Conservation (phyloP, 2,888 invertebrate genomes). For the Ectemnius cavifrons region DNA sequence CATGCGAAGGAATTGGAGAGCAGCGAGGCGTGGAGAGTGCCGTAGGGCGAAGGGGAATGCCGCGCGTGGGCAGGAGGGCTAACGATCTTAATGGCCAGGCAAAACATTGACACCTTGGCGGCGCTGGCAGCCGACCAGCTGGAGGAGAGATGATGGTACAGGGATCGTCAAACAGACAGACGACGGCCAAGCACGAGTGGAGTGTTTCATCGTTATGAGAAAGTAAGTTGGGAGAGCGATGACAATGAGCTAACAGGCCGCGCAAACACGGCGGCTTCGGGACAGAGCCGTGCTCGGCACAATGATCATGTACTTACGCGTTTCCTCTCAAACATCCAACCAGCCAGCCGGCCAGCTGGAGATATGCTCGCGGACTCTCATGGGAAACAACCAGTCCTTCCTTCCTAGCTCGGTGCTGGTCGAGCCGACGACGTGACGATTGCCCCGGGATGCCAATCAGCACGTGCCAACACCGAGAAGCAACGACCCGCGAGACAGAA, state of each 20-base stretch:
- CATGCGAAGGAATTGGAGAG: too few species aligned
- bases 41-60: too few species aligned
- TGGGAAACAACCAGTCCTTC: constrained; percentile 57
- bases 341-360: constrained; percentile 47
- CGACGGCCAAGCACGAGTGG: constrained; percentile 59
- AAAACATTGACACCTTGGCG: constrained; percentile 75
- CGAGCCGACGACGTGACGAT: constrained; percentile 18
- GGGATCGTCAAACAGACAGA: constrained; percentile 69
- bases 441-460: constrained; percentile 24
- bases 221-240: constrained; percentile 72
- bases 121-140: constrained; percentile 58
- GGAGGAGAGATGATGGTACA: constrained; percentile 54
- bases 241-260: constrained; percentile 76
- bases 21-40: too few species aligned
- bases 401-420: not conserved
- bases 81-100: constrained; percentile 71
- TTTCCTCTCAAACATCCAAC: constrained; percentile 75
- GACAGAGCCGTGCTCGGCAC: constrained; percentile 67
- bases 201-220: constrained; percentile 68
- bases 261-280: constrained; percentile 75
- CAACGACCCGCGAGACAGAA: too few species aligned
- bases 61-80: constrained; percentile 51
- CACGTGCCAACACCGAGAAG: not conserved
- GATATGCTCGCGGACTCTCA: constrained; percentile 57
- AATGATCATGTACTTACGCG: constrained; percentile 75